Percentiles rank a stretch among this genome's conserved stretches.
These are phyloP conservation scores for Carpatolechia fugitivella DNA, from an alignment of 2,888 invertebrate species.

Conservation along the genomic window DNA sequence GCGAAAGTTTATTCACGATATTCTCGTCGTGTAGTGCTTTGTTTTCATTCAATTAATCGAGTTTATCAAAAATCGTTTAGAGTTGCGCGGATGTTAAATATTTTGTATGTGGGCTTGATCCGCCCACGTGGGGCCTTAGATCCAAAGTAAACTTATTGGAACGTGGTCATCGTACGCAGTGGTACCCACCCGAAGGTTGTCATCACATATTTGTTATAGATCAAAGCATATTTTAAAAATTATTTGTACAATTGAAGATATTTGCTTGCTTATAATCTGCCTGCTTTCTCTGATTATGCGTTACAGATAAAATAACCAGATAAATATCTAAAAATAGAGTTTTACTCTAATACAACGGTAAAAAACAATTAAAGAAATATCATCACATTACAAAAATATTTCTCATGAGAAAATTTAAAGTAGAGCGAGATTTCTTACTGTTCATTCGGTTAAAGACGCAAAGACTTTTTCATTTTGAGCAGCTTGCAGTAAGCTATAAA, in stretches of 20 bases:
- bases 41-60: slow-evolving; percentile 15
- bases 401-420: neutral
- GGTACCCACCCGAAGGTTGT: slow-evolving; percentile 28
- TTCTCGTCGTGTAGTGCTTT: slow-evolving; percentile 26
- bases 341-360: neutral
- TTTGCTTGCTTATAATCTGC: no score
- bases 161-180: slow-evolving; percentile 27
- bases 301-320: no score
- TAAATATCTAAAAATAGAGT: neutral
- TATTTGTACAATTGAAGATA: no score
- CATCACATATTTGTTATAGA: slow-evolving; percentile 18
- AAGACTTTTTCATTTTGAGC: no score
- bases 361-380: neutral
- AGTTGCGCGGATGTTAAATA: slow-evolving; percentile 21
- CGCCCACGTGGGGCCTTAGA: slow-evolving; percentile 27
- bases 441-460: no score
- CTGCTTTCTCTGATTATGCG: no score
- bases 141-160: slow-evolving; percentile 15
- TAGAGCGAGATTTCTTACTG: neutral
- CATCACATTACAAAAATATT: neutral
- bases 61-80: slow-evolving; percentile 21
- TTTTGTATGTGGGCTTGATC: slow-evolving; percentile 29
- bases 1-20: slow-evolving; percentile 41
- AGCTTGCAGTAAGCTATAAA: no score
- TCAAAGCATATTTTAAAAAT: no score